Conservation (phyloP, 2,797 vertebrate genomes). For the Leptatherina wallacei region DNA sequence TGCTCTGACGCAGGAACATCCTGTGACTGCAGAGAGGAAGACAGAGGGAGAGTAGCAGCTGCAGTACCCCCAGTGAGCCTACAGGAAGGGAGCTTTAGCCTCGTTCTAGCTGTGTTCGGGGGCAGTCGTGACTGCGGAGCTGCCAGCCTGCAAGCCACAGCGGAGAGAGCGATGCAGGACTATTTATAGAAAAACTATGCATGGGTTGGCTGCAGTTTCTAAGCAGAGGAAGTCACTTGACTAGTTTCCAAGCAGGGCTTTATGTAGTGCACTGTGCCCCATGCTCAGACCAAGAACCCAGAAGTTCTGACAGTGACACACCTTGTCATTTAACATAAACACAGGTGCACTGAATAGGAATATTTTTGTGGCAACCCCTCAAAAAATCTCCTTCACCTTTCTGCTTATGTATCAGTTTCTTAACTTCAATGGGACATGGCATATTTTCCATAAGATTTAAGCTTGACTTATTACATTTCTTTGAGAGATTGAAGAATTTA, state of each 20-base stretch:
- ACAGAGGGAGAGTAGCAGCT: constrained; percentile 39
- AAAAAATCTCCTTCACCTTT: too few relatives aligned
- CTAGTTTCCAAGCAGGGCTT: constrained; percentile 10
- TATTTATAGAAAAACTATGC: constrained; percentile 68
- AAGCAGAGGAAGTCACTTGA: constrained; percentile 54
- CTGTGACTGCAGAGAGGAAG: constrained; percentile 66
- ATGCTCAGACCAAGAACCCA: neutral
- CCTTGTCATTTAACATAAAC: too few relatives aligned
- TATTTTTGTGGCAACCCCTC: too few relatives aligned
- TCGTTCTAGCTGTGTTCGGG: constrained; percentile 35
- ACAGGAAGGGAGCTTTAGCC: constrained; percentile 44
- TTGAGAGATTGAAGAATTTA: too few relatives aligned
- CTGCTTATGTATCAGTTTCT: too few relatives aligned
- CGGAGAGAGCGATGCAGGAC: constrained; percentile 50
- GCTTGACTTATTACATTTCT: too few relatives aligned
- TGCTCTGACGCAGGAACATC: constrained; percentile 69
- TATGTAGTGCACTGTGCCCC: neutral
- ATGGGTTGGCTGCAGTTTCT: constrained; percentile 56
- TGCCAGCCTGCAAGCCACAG: constrained; percentile 57
- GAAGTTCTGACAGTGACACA: too few relatives aligned
- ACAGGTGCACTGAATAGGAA: too few relatives aligned
- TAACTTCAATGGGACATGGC: too few relatives aligned
- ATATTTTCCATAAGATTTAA: too few relatives aligned
- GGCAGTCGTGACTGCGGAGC: constrained; percentile 76
- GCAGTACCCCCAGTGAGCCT: constrained; percentile 53